Base-by-base conservation (phyloP, 2,888 invertebrate species). In the Melangyna quadrimaculata region DNA sequence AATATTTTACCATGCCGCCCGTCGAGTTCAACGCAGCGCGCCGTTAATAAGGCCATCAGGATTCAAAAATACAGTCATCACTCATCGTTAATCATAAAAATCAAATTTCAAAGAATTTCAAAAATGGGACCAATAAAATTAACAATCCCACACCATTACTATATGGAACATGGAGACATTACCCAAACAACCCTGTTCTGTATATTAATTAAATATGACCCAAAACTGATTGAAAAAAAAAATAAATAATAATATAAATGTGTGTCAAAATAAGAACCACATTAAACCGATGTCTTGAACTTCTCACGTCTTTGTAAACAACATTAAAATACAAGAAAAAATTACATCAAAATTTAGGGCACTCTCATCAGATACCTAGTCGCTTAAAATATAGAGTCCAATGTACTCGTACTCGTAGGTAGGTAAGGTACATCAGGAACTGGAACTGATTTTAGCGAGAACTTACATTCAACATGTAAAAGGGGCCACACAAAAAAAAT, bases 131-230 rank as follows among this genome's bases (percentile, higher is more conserved):
- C 57, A 70, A 43, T 70, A 29, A 70, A 29, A 43, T 70, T 43
- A 70, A 45, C 12, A 53, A 29, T 57, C 55, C 37, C 27, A 55
- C 35, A 14, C 45, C 45, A 19, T 48, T 32, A 8, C 2, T 1
- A n/a, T n/a, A 37, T 45, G 10, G 22, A 27, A 2, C 17, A 37
- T n/a, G 29, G 35, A 67, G 51, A 37, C 65, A n/a, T n/a, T n/a
- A 65, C 45, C 43, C 29, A 27, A 51, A 51, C 45, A 65, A 29
- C 40, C 57, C 57, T 37, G 71, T 57, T 43, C 43, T 45, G 57
- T 19, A 57, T 55, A 71, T 43, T 71, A 71, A 71, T 70, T 55
- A 67, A 67, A 67, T 67, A 67, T 67, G 71, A 57, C 55, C 71
- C 71, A 55, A 57, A 55, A 55, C 7, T 53, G 22, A 19, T n/a